Percentiles rank a stretch among this genome's conserved stretches.
Conservation (phyloP, 2,797 vertebrate species). For the Ctenopoma multispine region DNA sequence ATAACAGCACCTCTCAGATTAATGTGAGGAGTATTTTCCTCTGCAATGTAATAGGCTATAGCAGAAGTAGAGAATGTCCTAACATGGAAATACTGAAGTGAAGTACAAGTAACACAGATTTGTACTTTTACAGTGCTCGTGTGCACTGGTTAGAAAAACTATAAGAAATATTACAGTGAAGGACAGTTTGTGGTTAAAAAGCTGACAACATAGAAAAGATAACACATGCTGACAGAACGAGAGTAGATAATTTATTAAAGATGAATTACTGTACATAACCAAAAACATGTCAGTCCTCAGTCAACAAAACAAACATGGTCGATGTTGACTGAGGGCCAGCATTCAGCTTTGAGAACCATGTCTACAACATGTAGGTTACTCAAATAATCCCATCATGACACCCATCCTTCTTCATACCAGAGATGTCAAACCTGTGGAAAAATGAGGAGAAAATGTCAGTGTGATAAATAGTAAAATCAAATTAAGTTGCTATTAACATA, state of each 20-base stretch:
- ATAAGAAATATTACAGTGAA: not conserved
- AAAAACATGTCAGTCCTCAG: not conserved
- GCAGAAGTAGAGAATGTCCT: too few relatives aligned
- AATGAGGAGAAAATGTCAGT: not conserved
- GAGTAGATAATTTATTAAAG: constrained; percentile 17
- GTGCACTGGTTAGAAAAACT: too few relatives aligned
- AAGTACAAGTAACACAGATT: too few relatives aligned
- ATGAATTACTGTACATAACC: not conserved
- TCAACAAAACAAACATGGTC: not conserved
- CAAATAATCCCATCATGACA: constrained; percentile 1
- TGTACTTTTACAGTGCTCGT: too few relatives aligned
- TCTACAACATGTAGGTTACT: constrained; percentile 3
- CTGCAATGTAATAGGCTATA: too few relatives aligned
- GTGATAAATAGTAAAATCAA: not conserved
- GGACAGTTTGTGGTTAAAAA: not conserved
- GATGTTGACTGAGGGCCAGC: not conserved
- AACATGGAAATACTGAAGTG: too few relatives aligned
- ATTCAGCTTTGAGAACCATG: not conserved
- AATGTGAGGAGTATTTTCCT: too few relatives aligned
- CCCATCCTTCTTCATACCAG: constrained; percentile 66
- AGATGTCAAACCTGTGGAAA: constrained; percentile 74
- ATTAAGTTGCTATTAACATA: not conserved
- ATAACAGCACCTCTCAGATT: too few relatives aligned
- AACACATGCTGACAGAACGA: not conserved
- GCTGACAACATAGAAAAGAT: not conserved